These are phyloP conservation scores for Drosophila neonasuta DNA, from an alignment of 2,888 invertebrate genomes.

Conservation along the genomic window DNA sequence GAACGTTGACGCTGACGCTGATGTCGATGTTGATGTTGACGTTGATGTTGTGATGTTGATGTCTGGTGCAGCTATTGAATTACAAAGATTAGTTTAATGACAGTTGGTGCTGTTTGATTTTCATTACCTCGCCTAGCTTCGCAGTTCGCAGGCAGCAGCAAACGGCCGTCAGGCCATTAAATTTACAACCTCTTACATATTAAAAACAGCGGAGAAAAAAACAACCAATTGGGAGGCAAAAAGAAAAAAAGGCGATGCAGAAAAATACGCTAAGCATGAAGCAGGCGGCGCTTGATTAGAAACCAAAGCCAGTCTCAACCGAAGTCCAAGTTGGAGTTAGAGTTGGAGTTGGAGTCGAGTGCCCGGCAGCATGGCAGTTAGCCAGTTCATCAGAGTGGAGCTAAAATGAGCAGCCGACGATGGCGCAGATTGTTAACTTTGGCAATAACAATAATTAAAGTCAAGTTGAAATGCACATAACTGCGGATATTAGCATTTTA, in stretches of 20 bases:
- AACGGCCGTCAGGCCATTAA: constrained; percentile 67
- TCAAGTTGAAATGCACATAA: constrained; percentile 80
- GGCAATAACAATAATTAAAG: constrained; percentile 81
- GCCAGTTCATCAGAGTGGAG: constrained; percentile 62
- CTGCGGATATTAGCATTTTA: constrained; percentile 80
- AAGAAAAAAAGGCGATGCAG: neutral
- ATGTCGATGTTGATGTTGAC: constrained; percentile 19
- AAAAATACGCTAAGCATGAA: constrained; percentile 23
- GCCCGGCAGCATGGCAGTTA: constrained; percentile 53
- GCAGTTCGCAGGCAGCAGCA: constrained; percentile 13
- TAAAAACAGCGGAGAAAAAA: constrained; percentile 45
- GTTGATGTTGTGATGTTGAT: constrained; percentile 23
- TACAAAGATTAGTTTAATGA: constrained; percentile 80
- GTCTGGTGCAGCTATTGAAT: constrained; percentile 70
- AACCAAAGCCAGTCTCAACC: constrained; percentile 32
- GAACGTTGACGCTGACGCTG: neutral
- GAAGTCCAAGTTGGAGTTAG: neutral
- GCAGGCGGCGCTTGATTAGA: constrained; percentile 63
- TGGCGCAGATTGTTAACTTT: constrained; percentile 78
- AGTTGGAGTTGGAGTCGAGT: constrained; percentile 16
- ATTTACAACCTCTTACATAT: constrained; percentile 76
- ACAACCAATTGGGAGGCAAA: neutral
- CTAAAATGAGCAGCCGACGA: constrained; percentile 59
- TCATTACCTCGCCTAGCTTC: constrained; percentile 65
- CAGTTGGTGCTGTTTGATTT: constrained; percentile 78